These are phyloP conservation scores for Hypolimnas misippus DNA, from an alignment of 2,888 invertebrate genomes.

Conservation along the genomic window DNA sequence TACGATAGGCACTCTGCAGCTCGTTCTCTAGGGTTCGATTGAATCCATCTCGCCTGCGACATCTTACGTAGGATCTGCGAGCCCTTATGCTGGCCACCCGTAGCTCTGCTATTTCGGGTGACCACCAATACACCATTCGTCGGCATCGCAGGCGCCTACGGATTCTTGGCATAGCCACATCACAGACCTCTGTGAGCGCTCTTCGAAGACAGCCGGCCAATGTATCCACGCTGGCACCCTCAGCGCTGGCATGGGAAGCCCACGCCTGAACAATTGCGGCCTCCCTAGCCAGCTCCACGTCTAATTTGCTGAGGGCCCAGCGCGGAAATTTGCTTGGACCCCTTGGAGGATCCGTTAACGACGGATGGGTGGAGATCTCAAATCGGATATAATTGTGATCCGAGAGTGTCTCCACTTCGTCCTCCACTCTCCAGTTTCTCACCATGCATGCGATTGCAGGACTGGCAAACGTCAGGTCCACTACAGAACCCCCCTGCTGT, in stretches of 20 bases:
- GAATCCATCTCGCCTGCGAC: slow-evolving; percentile 27
- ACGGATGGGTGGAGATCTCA: not conserved
- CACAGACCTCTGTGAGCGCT: slow-evolving; percentile 19
- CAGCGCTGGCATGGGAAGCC: not conserved
- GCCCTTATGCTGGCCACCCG: slow-evolving; percentile 19
- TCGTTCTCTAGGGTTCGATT: slow-evolving; percentile 25
- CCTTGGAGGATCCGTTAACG: not conserved
- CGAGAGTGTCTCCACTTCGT: slow-evolving; percentile 11
- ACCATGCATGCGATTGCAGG: no score
- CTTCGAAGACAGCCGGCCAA: slow-evolving; percentile 17
- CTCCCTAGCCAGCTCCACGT: not conserved
- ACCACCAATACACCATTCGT: slow-evolving; percentile 38
- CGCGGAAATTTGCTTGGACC: slow-evolving; percentile 6
- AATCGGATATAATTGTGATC: not conserved
- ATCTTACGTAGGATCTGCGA: slow-evolving; percentile 15
- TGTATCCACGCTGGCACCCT: not conserved
- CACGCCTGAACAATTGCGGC: slow-evolving; percentile 10
- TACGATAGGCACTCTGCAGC: slow-evolving; percentile 22
- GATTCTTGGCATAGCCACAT: slow-evolving; percentile 31
- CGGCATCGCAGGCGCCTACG: not conserved
- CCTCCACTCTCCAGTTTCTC: slow-evolving; percentile 18
- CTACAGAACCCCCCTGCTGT: no score
- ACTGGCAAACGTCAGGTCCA: slow-evolving; percentile 16
- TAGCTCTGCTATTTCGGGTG: slow-evolving; percentile 21
- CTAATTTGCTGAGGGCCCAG: slow-evolving; percentile 12